Evolutionary conservation across 2,888 invertebrate genomes (phyloP).

Genomic region (Cabera pusaria): DNA sequence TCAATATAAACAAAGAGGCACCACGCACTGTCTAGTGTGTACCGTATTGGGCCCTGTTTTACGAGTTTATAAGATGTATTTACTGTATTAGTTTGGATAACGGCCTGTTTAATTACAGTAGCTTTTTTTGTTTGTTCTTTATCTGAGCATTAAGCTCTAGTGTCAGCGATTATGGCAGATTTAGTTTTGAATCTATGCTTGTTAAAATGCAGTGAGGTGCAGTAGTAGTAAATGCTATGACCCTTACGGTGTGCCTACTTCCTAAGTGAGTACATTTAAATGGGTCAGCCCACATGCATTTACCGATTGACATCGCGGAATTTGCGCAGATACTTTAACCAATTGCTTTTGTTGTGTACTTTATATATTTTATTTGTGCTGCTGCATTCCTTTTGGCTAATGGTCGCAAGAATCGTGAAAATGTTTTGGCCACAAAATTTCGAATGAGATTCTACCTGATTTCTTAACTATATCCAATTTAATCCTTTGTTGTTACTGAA

Average conservation of each 20-base stretch:
- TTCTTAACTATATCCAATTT: too few species aligned
- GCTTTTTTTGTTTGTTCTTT: slow-evolving; percentile 57
- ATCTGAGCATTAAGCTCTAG: slow-evolving; percentile 41
- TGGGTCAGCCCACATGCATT: slow-evolving; percentile 33
- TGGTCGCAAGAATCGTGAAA: too few species aligned
- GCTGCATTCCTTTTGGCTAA: slow-evolving; percentile 11
- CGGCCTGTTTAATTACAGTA: slow-evolving; percentile 67
- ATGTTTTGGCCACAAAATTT: too few species aligned
- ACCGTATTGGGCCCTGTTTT: slow-evolving; percentile 52
- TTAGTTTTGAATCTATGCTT: slow-evolving; percentile 13
- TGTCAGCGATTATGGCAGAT: slow-evolving; percentile 11
- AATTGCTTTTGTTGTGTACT: slow-evolving; percentile 28
- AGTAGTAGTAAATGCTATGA: slow-evolving; percentile 15
- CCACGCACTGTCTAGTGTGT: slow-evolving; percentile 28
- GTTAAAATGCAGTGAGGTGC: slow-evolving; percentile 4
- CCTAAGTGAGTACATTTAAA: slow-evolving; percentile 20
- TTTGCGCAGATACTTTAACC: slow-evolving; percentile 30
- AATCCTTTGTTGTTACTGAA: too few species aligned
- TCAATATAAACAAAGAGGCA: slow-evolving; percentile 42
- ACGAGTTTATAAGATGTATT: slow-evolving; percentile 58
- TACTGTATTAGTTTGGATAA: slow-evolving; percentile 61
- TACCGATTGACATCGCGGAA: slow-evolving; percentile 26
- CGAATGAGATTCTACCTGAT: too few species aligned
- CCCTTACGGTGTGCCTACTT: slow-evolving; percentile 19
- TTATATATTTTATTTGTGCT: too few species aligned